phyloP scores from a whole-genome alignment of 2,113 vertebrate species.

The Verasper variegatus region DNA sequence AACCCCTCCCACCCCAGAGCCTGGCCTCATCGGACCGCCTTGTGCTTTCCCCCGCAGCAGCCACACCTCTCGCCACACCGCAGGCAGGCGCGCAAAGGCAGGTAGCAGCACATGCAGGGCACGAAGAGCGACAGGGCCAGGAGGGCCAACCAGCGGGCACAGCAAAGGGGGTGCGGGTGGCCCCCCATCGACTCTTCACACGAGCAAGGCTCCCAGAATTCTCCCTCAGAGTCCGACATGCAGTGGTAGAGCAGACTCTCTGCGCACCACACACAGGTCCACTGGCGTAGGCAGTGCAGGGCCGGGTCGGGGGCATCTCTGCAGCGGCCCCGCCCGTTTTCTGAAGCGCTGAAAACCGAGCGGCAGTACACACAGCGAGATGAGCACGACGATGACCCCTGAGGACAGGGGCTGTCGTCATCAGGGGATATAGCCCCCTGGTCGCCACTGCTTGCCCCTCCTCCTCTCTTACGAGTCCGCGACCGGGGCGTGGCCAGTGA shows the following conservation, averaged over 20 bases:
- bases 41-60: constrained; percentile 92
- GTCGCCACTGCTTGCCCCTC: constrained; percentile 70
- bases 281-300: constrained; percentile 88
- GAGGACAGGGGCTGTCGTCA: constrained; percentile 84
- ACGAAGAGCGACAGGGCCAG: constrained; percentile 89
- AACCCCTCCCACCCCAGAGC: constrained; percentile 51
- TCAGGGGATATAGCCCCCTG: constrained; percentile 78
- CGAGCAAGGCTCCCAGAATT: constrained; percentile 95
- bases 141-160: constrained; percentile 91
- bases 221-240: constrained; percentile 95
- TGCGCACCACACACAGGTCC: constrained; percentile 94
- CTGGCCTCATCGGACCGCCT: constrained; percentile 90
- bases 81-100: constrained; percentile 92
- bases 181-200: constrained; percentile 88
- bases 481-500: constrained; percentile 82
- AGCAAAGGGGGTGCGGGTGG: constrained; percentile 87
- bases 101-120: constrained; percentile 96
- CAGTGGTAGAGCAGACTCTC: constrained; percentile 96
- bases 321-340: constrained; percentile 91
- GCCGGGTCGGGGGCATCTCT: constrained; percentile 92
- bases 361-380: constrained; percentile 93
- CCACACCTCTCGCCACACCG: constrained; percentile 91
- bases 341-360: constrained; percentile 88
- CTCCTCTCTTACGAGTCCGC: constrained; percentile 84
- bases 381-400: constrained; percentile 82